Evolutionary conservation across 2,797 vertebrate genomes (phyloP), one percentile per base, ranked within the genome.

Genomic region (Odontamblyopus rebecca): DNA sequence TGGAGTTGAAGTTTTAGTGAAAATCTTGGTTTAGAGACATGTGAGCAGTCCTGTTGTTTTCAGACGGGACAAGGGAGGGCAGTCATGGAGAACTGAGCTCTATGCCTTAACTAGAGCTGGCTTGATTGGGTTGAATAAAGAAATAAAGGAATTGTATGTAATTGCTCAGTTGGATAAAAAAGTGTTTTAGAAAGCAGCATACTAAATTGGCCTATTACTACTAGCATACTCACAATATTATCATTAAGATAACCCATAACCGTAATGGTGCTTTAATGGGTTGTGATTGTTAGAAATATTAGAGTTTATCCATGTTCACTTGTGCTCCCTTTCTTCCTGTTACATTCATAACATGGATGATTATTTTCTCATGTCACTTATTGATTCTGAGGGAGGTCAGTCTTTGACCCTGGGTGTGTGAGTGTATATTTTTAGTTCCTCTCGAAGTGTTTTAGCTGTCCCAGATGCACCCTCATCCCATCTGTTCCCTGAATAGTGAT

Each of bases 391-490:
- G 53, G 64, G 79, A 78, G 80, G 82, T 89, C 74, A 54, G 30
- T 56, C 60, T 61, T 73, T 85, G 84, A 89, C 86, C 84, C 71
- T 3, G 26, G 67, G 67, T 35, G 30, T 61, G 62, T 48, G 62
- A 27, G 61, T 67, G 78, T 85, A 84, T 91, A 87, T 88, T 88
- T 89, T 87, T 90, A 85, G 80, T 76, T 78, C 65, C 75, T 72
- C 76, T 57, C 66, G 64, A 73, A 78, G 68, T 76, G 80, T 81
- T 80, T 83, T 83, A 89, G 85, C 67, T 60, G 50, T 84, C 80
- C 79, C 82, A 78, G 73, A 78, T 69, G 67, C 41, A 61, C 51
- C 64, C 56, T 54, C 71, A 35, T 26, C 63, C 70, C 81, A 82
- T 74, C 77, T 80, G 60, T 67, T 72, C 44, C 48, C 16, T 63